Base-by-base conservation (phyloP, 2,797 vertebrate species). In the Sebastes kiyomatsui region DNA sequence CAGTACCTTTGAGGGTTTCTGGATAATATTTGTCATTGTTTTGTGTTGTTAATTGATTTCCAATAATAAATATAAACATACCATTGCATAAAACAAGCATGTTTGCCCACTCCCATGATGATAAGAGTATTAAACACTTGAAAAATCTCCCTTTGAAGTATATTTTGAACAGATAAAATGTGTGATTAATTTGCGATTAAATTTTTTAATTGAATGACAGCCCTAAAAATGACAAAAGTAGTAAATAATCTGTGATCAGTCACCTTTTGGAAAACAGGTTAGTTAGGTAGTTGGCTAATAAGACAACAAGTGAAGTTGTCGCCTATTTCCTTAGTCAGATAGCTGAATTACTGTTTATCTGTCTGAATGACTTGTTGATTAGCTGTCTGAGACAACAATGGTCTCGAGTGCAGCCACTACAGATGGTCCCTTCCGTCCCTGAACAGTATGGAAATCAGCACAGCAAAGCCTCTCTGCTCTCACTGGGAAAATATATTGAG, bases 381-480 rank as follows among this genome's bases (percentile, higher is more conserved):
- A 78, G 69, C 71, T 72, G 60, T 83, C 84, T 70, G 46, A 54
- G 33, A 85, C 74, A 79, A 79, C 67, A 72, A 65, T 16, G 65
- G 60, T 70, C 64, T 71, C 60, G 55, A 82, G 62, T 28, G 32
- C 73, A 69, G 81, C 88, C 84, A 79, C 79, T 84, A 76, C 69
- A 89, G 85, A 90, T 74, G 81, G 77, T 83, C 77, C 82, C 66
- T 27, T 32, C 75, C 28, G 54, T 71, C 81, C 55, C 75, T 69
- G 61, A 82, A 79, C 49, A 22, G 16, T 56, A 46, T 61, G 5
- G 46, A 84, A 80, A 81, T 67, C 61, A 55, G 32, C 69, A 54
- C 59, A 68, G 77, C 56, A 80, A 77, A 84, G 84, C 83, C 5
- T 64, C 76, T 67, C 38, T 46, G 55, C 62, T 89, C 52, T 30